Percentiles rank a stretch among this genome's conserved stretches.
phyloP scores from a whole-genome alignment of 2,113 vertebrate genomes.

The Grallaria varia region DNA sequence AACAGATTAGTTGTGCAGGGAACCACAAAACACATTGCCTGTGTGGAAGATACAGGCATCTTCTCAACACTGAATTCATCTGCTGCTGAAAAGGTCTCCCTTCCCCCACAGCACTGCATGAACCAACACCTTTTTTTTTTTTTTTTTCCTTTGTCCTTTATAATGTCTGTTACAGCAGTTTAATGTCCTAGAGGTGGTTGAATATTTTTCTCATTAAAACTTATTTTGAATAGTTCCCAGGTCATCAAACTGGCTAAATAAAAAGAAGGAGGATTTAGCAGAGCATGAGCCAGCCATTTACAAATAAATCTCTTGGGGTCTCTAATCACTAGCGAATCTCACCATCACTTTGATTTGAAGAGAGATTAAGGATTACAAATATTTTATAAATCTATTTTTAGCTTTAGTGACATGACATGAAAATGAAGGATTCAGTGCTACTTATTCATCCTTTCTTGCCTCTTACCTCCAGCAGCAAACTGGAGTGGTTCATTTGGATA shows the following conservation, averaged over 20 bases:
- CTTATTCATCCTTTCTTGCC: neutral
- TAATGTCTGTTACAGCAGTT: neutral
- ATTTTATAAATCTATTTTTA: neutral
- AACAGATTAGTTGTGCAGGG: conserved; percentile 57
- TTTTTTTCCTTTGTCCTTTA: neutral
- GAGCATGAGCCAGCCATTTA: neutral
- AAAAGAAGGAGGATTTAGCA: neutral
- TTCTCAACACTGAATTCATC: conserved; percentile 4
- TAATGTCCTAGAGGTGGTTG: neutral
- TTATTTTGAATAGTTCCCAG: conserved; percentile 21
- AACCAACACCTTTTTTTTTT: neutral
- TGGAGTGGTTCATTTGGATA: neutral
- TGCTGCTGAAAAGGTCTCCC: conserved; percentile 10
- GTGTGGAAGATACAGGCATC: neutral
- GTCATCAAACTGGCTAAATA: conserved; percentile 13
- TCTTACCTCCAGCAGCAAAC: neutral
- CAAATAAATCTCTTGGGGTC: conserved; percentile 8
- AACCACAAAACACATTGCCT: conserved; percentile 19
- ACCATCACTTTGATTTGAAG: neutral
- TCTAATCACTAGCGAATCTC: neutral
- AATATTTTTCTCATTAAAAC: conserved; percentile 34
- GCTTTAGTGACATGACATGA: neutral
- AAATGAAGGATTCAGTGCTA: neutral
- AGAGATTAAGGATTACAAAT: neutral
- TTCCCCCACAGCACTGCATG: neutral